phyloP scores from a whole-genome alignment of 2,113 vertebrate species.

The Spea multiplicata region DNA sequence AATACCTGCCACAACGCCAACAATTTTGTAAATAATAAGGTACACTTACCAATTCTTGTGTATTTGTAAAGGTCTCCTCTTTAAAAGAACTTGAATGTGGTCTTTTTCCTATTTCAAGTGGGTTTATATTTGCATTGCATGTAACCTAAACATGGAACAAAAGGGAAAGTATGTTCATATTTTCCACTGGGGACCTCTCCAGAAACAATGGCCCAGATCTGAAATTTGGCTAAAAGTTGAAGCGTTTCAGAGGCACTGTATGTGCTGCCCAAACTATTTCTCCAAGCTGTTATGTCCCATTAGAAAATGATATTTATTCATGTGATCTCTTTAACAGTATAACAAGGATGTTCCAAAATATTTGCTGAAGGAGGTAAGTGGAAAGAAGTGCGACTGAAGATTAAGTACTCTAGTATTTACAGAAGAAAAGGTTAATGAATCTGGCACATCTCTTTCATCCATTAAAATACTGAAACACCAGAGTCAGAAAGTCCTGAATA shows the following conservation, averaged over 20 bases:
- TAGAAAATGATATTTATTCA: not conserved
- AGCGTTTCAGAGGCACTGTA: not conserved
- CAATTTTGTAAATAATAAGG: too few species aligned
- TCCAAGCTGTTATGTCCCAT: not conserved
- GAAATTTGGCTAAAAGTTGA: not conserved
- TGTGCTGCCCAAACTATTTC: not conserved
- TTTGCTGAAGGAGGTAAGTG: slow-evolving; percentile 12
- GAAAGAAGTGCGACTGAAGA: slow-evolving; percentile 1
- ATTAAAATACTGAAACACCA: not conserved
- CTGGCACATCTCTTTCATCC: not conserved
- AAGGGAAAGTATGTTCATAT: not conserved
- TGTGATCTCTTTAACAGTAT: slow-evolving; percentile 12
- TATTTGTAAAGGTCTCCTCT: slow-evolving; percentile 70
- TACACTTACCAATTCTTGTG: slow-evolving; percentile 71
- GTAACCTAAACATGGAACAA: slow-evolving; percentile 66
- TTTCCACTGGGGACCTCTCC: not conserved
- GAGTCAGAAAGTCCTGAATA: too few species aligned
- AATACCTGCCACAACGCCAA: too few species aligned
- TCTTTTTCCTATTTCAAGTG: slow-evolving; percentile 68
- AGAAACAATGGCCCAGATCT: not conserved
- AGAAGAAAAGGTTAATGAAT: slow-evolving; percentile 14
- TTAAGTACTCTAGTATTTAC: not conserved
- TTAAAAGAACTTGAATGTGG: slow-evolving; percentile 66
- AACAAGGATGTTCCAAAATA: slow-evolving; percentile 1
- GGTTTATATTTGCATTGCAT: slow-evolving; percentile 73